Evolutionary conservation across 92 coral and sea anemone genomes (phyloP).

Genomic region (Palythoa grandis): DNA sequence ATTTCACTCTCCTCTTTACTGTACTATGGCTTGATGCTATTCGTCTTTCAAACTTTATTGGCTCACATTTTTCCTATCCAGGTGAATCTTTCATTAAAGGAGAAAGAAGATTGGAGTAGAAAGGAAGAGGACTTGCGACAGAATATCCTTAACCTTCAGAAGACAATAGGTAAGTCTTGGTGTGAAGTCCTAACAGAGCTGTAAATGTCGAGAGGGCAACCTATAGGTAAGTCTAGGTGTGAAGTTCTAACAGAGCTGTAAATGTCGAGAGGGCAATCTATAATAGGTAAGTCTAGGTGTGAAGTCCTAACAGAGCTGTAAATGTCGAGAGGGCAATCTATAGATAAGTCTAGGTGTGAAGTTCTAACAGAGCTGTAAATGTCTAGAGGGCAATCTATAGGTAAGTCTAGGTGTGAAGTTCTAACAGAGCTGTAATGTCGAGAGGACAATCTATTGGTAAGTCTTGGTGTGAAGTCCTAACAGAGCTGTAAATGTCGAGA

Average conservation of each 20-base stretch:
- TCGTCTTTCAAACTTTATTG: neutral
- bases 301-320: too few relatives aligned
- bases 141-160: conserved; percentile 11
- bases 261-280: neutral
- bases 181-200: too few relatives aligned
- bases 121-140: neutral
- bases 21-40: too few relatives aligned
- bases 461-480: neutral
- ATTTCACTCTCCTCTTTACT: too few relatives aligned
- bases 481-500: neutral
- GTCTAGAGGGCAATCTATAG: too few relatives aligned
- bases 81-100: neutral
- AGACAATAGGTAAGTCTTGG: conserved; percentile 2
- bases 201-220: neutral
- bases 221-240: neutral
- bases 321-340: too few relatives aligned
- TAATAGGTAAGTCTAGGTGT: neutral
- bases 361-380: too few relatives aligned
- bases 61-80: neutral
- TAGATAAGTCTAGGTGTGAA: too few relatives aligned
- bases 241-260: neutral
- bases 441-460: too few relatives aligned
- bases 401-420: neutral
- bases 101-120: conserved; percentile 22
- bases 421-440: too few relatives aligned